phyloP scores from a whole-genome alignment of 1,140 invertebrate species.

The Amyelois transitella region DNA sequence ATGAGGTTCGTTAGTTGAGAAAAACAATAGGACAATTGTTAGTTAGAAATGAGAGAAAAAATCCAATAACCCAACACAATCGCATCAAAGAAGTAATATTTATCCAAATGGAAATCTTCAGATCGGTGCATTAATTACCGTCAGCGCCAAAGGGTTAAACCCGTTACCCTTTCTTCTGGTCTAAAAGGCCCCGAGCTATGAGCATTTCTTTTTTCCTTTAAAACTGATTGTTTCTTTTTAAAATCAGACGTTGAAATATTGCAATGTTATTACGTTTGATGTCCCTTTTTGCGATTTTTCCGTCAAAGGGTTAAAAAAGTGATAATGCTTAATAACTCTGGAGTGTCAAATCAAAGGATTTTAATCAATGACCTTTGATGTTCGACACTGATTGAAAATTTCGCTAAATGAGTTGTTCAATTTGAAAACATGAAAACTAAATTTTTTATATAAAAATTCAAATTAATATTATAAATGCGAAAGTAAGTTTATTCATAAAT shows the following conservation, averaged over 20 bases:
- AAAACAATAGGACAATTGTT: background rate
- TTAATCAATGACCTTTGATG: background rate
- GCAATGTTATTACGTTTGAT: slow-evolving; percentile 60
- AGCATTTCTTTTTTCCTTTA: slow-evolving; percentile 17
- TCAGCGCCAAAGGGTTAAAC: slow-evolving; percentile 50
- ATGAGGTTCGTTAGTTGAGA: too few relatives aligned
- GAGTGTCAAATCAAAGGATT: background rate
- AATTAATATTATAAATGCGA: too few relatives aligned
- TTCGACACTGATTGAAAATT: background rate
- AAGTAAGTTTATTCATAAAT: too few relatives aligned
- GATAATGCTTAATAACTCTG: slow-evolving; percentile 7
- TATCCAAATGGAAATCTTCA: slow-evolving; percentile 34
- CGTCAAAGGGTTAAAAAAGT: slow-evolving; percentile 11
- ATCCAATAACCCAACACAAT: slow-evolving; percentile 14
- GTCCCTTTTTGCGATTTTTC: slow-evolving; percentile 31
- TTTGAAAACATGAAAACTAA: background rate
- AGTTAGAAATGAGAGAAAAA: background rate
- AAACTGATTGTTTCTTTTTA: slow-evolving; percentile 66
- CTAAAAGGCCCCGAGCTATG: background rate
- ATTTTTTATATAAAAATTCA: background rate
- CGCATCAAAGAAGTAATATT: slow-evolving; percentile 36
- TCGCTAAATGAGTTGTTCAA: background rate
- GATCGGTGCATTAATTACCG: slow-evolving; percentile 60
- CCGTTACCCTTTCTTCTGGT: slow-evolving; percentile 41
- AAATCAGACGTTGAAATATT: slow-evolving; percentile 55